Conservation (phyloP, 2,797 vertebrate species). For the Lagodon rhomboides region DNA sequence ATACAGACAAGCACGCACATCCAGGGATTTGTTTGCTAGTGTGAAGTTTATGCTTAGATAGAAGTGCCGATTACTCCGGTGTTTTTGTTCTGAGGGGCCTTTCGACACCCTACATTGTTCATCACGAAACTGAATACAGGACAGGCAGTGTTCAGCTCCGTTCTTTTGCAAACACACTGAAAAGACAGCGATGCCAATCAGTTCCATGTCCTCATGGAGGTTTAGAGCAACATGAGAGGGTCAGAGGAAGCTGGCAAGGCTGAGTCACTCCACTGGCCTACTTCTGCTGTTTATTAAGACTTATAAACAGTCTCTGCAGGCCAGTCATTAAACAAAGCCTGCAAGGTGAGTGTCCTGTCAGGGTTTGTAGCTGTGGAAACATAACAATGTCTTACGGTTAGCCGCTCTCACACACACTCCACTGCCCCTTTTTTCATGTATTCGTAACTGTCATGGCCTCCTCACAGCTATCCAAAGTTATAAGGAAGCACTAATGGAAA, state of each 20-base stretch:
- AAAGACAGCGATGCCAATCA: slow-evolving; percentile 22
- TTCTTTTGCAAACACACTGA: slow-evolving; percentile 21
- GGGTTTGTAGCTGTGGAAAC: slow-evolving; percentile 67
- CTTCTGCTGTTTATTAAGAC: slow-evolving; percentile 71
- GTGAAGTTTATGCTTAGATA: not conserved
- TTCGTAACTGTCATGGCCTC: slow-evolving; percentile 2
- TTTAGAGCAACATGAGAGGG: slow-evolving; percentile 18
- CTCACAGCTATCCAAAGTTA: slow-evolving; percentile 5
- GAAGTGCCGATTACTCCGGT: too few relatives aligned
- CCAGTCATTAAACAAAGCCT: slow-evolving; percentile 64
- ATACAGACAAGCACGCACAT: not conserved
- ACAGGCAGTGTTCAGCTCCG: slow-evolving; percentile 8
- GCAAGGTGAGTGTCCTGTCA: slow-evolving; percentile 62
- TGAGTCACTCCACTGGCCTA: slow-evolving; percentile 63
- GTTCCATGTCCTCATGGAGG: slow-evolving; percentile 27
- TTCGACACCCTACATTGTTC: slow-evolving; percentile 49
- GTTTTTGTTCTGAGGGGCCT: not conserved
- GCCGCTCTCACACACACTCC: not conserved
- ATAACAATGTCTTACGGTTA: slow-evolving; percentile 57
- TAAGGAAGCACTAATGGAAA: slow-evolving; percentile 19
- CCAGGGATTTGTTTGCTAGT: slow-evolving; percentile 1
- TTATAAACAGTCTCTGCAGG: slow-evolving; percentile 58
- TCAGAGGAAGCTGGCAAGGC: slow-evolving; percentile 45
- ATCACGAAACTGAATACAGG: slow-evolving; percentile 10
- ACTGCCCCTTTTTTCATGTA: slow-evolving; percentile 18